These are phyloP conservation scores for Thelaira solivaga DNA, from an alignment of 2,888 invertebrate genomes.

Conservation along the genomic window DNA sequence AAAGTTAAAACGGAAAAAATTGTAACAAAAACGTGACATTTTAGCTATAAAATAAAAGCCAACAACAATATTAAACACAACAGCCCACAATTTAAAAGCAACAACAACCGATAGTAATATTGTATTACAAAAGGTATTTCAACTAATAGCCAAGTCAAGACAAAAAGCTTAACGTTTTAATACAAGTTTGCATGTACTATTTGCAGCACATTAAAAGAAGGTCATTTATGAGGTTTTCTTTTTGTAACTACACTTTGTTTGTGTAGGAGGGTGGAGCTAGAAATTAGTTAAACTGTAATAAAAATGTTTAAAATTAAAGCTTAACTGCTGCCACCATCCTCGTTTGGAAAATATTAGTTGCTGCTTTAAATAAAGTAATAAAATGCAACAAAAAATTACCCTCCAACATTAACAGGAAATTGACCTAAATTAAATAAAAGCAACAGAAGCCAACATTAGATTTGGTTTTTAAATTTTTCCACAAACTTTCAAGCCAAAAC, in stretches of 20 bases:
- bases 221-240: slow-evolving; percentile 31
- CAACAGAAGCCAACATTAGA: not conserved
- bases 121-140: slow-evolving; percentile 36
- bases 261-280: not conserved
- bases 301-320: too few species aligned
- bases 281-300: not conserved
- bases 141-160: slow-evolving; percentile 18
- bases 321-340: too few species aligned
- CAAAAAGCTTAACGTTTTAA: slow-evolving; percentile 32
- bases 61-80: too few species aligned
- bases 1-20: slow-evolving; percentile 32
- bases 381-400: too few species aligned
- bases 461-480: not conserved
- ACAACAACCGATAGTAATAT: not conserved
- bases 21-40: slow-evolving; percentile 62
- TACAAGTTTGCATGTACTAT: slow-evolving; percentile 16
- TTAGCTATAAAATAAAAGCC: slow-evolving; percentile 43
- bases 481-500: not conserved
- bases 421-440: slow-evolving; percentile 38
- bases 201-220: slow-evolving; percentile 38
- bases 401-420: not conserved
- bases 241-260: too few species aligned
- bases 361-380: too few species aligned
- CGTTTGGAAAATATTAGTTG: too few species aligned
- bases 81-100: too few species aligned